Percentiles rank a stretch among this genome's conserved stretches.
phyloP scores from a whole-genome alignment of 2,888 invertebrate species.

The Rhodophaea formosa region DNA sequence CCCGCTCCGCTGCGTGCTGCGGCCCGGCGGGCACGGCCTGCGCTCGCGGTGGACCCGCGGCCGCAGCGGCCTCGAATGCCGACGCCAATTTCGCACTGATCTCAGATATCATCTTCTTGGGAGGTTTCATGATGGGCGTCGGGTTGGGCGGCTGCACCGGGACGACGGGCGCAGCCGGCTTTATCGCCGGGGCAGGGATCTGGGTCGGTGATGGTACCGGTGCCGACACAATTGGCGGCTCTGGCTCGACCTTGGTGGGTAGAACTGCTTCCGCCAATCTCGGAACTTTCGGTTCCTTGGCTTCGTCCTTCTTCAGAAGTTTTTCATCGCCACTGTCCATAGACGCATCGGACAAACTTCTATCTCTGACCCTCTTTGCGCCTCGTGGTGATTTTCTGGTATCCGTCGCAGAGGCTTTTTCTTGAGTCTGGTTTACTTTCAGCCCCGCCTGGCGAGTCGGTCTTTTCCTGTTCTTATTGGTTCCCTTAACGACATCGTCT shows the following conservation, averaged over 20 bases:
- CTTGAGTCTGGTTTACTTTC: slow-evolving; percentile 44
- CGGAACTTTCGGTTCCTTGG: slow-evolving; percentile 51
- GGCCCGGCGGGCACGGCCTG: slow-evolving; percentile 20
- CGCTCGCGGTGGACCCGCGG: slow-evolving; percentile 30
- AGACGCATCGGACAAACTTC: slow-evolving; percentile 84
- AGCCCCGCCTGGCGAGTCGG: slow-evolving; percentile 78
- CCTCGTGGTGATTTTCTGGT: slow-evolving; percentile 84
- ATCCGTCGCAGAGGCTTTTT: slow-evolving; percentile 51
- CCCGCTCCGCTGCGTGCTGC: slow-evolving; percentile 17
- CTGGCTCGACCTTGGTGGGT: slow-evolving; percentile 26
- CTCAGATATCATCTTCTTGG: slow-evolving; percentile 73
- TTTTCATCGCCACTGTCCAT: slow-evolving; percentile 84
- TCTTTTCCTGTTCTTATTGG: slow-evolving; percentile 63
- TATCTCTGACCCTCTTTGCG: slow-evolving; percentile 82
- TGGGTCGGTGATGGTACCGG: no score
- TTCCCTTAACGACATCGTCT: slow-evolving; percentile 92
- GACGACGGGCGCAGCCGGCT: slow-evolving; percentile 25
- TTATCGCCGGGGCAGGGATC: slow-evolving; percentile 27
- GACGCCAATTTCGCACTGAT: slow-evolving; percentile 65
- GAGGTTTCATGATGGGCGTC: slow-evolving; percentile 66
- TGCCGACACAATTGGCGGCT: slow-evolving; percentile 23
- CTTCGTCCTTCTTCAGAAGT: slow-evolving; percentile 52
- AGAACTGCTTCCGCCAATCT: slow-evolving; percentile 42
- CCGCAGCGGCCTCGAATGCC: slow-evolving; percentile 57
- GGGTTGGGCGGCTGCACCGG: slow-evolving; percentile 36